Conservation (phyloP, 1,140 invertebrate genomes). For the Amyelois transitella region DNA sequence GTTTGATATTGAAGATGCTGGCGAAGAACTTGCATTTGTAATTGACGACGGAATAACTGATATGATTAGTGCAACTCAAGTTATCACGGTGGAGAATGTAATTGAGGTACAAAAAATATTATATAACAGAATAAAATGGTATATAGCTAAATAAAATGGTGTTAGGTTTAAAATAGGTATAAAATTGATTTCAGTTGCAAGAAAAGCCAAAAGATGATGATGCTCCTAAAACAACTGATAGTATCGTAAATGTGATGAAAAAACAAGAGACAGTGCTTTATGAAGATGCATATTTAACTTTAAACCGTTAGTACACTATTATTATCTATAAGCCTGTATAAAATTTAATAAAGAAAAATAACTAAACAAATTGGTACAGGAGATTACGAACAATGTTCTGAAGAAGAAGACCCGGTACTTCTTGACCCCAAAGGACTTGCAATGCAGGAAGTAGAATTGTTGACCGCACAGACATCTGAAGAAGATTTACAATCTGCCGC, state of each 20-base stretch:
- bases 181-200: neutral
- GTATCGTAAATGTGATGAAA: neutral
- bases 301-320: constrained; percentile 57
- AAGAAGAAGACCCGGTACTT: constrained; percentile 38
- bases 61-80: neutral
- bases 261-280: constrained; percentile 25
- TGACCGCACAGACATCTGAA: constrained; percentile 23
- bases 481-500: constrained; percentile 11
- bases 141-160: too few relatives aligned
- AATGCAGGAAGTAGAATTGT: constrained; percentile 52
- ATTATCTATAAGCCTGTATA: too few relatives aligned
- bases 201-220: neutral
- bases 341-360: neutral
- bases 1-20: constrained; percentile 17
- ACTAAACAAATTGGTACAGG: constrained; percentile 17
- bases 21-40: neutral
- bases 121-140: neutral
- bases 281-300: constrained; percentile 52
- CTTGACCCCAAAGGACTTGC: constrained; percentile 41
- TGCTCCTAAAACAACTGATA: neutral
- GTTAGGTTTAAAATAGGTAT: too few relatives aligned
- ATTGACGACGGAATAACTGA: neutral
- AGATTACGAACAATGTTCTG: constrained; percentile 55
- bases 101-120: neutral
- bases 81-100: neutral